Evolutionary conservation across 2,888 invertebrate genomes (phyloP).

Genomic region (Hirtodrosophila cameraria): DNA sequence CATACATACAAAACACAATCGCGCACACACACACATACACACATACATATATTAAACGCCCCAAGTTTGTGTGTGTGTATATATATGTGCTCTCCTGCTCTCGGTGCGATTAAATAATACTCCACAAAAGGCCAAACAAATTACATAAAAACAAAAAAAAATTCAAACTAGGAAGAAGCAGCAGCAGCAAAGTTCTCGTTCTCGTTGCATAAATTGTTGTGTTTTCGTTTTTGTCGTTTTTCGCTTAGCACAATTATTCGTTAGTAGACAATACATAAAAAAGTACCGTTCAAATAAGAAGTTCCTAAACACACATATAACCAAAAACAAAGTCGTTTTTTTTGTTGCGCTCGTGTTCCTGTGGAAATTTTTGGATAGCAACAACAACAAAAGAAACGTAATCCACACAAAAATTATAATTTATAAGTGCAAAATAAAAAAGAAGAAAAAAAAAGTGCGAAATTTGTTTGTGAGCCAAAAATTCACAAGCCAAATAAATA

Average conservation of each 20-base stretch:
- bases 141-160: constrained; percentile 60
- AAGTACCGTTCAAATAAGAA: constrained; percentile 46
- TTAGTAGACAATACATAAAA: constrained; percentile 27
- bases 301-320: constrained; percentile 52
- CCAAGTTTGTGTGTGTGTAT: constrained; percentile 28
- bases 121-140: constrained; percentile 76
- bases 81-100: constrained; percentile 42
- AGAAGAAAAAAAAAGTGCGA: constrained; percentile 27
- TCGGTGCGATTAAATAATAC: constrained; percentile 75
- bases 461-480: constrained; percentile 33
- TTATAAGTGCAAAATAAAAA: constrained; percentile 22
- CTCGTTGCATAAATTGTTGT: constrained; percentile 54
- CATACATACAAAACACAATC: constrained; percentile 23
- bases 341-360: constrained; percentile 43
- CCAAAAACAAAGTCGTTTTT: constrained; percentile 44
- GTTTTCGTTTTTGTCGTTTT: constrained; percentile 54
- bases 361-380: constrained; percentile 50
- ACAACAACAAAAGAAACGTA: constrained; percentile 18
- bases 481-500: constrained; percentile 42
- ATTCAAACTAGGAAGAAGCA: constrained; percentile 22
- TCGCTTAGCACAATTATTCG: constrained; percentile 47
- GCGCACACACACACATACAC: constrained; percentile 23
- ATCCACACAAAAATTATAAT: constrained; percentile 20
- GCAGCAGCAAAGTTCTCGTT: constrained; percentile 35
- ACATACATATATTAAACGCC: constrained; percentile 34